Conservation (phyloP, 2,113 vertebrate genomes). For the Platysteira castanea region DNA sequence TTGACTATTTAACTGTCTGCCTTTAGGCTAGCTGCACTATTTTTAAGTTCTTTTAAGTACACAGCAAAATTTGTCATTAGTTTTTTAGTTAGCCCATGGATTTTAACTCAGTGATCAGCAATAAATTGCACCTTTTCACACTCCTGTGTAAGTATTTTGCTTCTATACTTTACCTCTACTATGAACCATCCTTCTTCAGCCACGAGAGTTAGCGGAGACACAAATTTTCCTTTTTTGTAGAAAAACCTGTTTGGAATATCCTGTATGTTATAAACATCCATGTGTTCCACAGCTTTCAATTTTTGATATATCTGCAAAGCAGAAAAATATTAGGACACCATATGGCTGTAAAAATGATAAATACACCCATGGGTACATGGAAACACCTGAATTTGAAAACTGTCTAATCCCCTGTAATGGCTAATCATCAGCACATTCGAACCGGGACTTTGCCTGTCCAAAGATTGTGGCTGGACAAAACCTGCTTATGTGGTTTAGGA, state of each 20-base stretch:
- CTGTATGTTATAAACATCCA: constrained; percentile 78
- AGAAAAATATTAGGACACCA: neutral
- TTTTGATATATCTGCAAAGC: constrained; percentile 77
- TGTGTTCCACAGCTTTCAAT: constrained; percentile 77
- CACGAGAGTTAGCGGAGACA: constrained; percentile 87
- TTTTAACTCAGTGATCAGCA: neutral
- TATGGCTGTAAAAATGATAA: neutral
- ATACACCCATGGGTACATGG: neutral
- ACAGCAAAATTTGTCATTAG: neutral
- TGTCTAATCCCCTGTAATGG: neutral
- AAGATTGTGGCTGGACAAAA: neutral
- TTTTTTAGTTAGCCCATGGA: neutral
- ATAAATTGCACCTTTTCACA: neutral
- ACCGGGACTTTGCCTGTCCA: neutral
- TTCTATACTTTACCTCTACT: constrained; percentile 75
- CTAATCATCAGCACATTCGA: neutral
- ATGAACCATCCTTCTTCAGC: constrained; percentile 94
- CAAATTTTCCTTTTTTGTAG: constrained; percentile 87
- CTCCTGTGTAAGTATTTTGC: neutral
- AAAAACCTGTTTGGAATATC: constrained; percentile 86
- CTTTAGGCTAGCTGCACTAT: neutral
- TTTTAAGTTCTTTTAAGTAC: neutral
- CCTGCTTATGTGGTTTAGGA: neutral
- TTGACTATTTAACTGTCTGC: neutral
- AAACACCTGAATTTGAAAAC: neutral